Evolutionary conservation across 2,113 vertebrate genomes (phyloP).

Genomic region (Cynopterus brachyotis): DNA sequence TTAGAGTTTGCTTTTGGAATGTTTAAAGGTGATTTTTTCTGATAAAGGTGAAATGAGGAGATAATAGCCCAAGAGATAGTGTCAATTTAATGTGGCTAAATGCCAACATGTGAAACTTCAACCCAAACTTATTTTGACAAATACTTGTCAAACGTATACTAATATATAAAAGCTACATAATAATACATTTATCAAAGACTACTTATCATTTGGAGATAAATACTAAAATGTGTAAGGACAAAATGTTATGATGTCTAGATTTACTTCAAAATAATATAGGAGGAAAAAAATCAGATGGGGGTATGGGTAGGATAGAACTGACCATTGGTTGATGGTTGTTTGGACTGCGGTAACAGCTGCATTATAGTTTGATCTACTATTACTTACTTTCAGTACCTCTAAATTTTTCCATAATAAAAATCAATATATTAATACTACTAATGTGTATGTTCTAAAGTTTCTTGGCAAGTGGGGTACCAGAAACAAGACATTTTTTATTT

Average conservation of each 20-base stretch:
- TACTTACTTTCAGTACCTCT: background rate
- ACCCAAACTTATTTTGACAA: constrained; percentile 23
- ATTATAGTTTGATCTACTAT: background rate
- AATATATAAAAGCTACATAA: background rate
- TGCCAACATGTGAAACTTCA: background rate
- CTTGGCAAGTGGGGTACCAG: background rate
- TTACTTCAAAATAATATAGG: background rate
- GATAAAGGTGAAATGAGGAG: constrained; percentile 50
- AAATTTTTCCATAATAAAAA: background rate
- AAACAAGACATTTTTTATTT: constrained; percentile 41
- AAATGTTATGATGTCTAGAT: background rate
- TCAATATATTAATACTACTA: background rate
- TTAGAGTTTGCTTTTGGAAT: constrained; percentile 51
- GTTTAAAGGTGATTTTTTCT: constrained; percentile 57
- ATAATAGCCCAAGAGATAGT: background rate
- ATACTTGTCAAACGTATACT: background rate
- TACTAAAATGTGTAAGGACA: background rate
- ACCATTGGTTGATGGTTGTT: background rate
- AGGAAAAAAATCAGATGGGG: background rate
- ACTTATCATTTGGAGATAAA: constrained; percentile 20
- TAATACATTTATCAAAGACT: background rate
- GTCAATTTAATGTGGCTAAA: background rate
- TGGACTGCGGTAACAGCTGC: background rate
- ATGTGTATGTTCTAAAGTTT: background rate
- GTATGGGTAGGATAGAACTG: background rate